A percentile compares a stretch with the other conserved stretches of the same genome.
phyloP scores from a whole-genome alignment of 2,797 vertebrate genomes.

The Manis javanica region DNA sequence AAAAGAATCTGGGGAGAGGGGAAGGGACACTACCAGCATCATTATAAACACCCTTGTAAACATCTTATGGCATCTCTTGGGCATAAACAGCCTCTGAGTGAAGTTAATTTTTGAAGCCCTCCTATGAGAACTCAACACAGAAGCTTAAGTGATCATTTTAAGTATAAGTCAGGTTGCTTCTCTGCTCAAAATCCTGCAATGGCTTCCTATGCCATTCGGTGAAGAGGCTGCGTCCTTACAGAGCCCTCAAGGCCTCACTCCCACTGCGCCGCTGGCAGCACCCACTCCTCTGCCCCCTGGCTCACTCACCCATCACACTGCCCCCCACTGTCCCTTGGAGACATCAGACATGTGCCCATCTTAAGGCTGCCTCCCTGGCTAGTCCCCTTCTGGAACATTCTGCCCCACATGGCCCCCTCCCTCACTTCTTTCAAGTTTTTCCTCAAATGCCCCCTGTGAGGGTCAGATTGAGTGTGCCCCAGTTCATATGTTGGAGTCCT shows the following conservation, averaged over 20 bases:
- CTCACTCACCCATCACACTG: background rate
- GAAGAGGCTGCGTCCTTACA: background rate
- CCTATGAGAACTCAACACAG: background rate
- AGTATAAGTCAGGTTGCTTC: background rate
- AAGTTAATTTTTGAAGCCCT: background rate
- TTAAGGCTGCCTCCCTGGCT: too few relatives aligned
- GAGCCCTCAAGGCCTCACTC: background rate
- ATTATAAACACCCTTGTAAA: background rate
- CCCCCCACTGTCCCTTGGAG: background rate
- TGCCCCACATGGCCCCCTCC: background rate
- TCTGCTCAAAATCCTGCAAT: background rate
- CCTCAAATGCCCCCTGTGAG: background rate
- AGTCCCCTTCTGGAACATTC: background rate
- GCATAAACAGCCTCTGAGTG: background rate
- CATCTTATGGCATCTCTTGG: background rate
- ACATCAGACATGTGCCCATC: background rate
- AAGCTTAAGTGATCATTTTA: background rate
- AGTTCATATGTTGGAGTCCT: background rate
- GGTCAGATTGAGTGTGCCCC: background rate
- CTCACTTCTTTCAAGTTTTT: background rate
- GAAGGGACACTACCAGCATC: background rate
- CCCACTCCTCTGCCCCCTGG: background rate
- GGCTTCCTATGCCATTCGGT: background rate
- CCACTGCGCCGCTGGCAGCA: fast-evolving
- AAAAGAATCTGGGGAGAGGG: background rate